Base-by-base conservation (phyloP, 2,113 vertebrate species). In the Sinocyclocheilus maitianheensis region DNA sequence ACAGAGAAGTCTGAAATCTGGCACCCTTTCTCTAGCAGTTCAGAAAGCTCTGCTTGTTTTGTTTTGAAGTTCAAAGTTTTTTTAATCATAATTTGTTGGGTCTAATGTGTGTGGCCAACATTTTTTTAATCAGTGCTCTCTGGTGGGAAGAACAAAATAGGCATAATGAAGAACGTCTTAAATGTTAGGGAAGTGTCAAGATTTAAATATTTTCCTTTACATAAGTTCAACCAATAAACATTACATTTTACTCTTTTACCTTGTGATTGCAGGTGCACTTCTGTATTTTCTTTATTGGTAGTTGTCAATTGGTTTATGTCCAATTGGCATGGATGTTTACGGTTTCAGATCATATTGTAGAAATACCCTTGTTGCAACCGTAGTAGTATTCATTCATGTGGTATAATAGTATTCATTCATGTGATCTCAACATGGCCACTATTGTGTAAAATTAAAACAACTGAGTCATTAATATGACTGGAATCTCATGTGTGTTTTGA, bases 1-100 rank as follows among this genome's bases (percentile, higher is more conserved):
- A 72, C 91, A 90, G 65, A 81, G n/a, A 55, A 26, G 82, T 92
- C 86, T 89, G 90, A 93, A 92, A 94, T 92, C 75, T 92, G 90
- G 88, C 92, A 93, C 87, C 18, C 87, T 83, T 22, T 75, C 11
- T 24, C 72, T 75, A 75, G 43, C 72, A 24, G 43, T n/a, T 48
- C 72, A 22, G 8, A 34, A 34, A 34, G 53, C 46, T 43, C 43
- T 74, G 69, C 34, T 72, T 43, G 34, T 43, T 74, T 51, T 51
- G 46, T 26, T 76, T 76, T 30, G 6, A 30, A 72, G 20, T 43
- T 72, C 37, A 43, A 11, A 22, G 55, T 58, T 20, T 9, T 71
- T 20, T 58, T 58, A 20, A 51, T 71, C 5, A 20, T 40, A 71
- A 71, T 40, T 71, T 11, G 65, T 69, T 3, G 0, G 2, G n/a